Evolutionary conservation across 2,797 vertebrate genomes (phyloP).

Genomic region (Etheostoma nigrum): DNA sequence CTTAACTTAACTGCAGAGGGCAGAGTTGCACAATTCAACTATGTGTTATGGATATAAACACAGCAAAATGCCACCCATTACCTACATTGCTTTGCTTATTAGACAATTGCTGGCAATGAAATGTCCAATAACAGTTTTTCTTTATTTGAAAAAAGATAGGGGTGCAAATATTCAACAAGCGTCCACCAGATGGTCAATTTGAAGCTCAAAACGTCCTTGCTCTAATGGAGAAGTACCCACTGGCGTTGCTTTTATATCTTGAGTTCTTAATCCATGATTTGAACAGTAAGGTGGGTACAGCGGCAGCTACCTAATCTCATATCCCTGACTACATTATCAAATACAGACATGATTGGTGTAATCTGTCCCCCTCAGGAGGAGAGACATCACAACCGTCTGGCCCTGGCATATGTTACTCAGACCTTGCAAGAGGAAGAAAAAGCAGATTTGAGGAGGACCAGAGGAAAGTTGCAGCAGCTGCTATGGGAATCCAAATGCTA

Average conservation of each 20-base stretch:
- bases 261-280: slow-evolving; percentile 78
- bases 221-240: slow-evolving; percentile 71
- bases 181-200: slow-evolving; percentile 53
- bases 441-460: slow-evolving; percentile 50
- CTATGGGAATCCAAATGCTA: slow-evolving; percentile 79
- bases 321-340: slow-evolving; percentile 33
- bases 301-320: slow-evolving; percentile 30
- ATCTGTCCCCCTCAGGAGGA: slow-evolving; percentile 68
- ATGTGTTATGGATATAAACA: neutral
- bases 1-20: slow-evolving; percentile 69
- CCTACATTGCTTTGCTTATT: slow-evolving; percentile 7
- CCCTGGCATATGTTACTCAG: slow-evolving; percentile 71
- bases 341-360: slow-evolving; percentile 44
- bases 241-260: slow-evolving; percentile 73
- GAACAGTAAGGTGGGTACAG: slow-evolving; percentile 73
- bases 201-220: slow-evolving; percentile 61
- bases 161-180: slow-evolving; percentile 78
- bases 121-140: slow-evolving; percentile 16
- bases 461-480: slow-evolving; percentile 77
- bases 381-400: slow-evolving; percentile 78
- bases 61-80: slow-evolving; percentile 10
- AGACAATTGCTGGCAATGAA: slow-evolving; percentile 14
- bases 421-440: slow-evolving; percentile 53
- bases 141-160: slow-evolving; percentile 69
- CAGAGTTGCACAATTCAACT: slow-evolving; percentile 65